A percentile compares a stretch with the other conserved stretches of the same genome.
phyloP scores from a whole-genome alignment of 2,113 vertebrate genomes.

The Microtus ochrogaster region DNA sequence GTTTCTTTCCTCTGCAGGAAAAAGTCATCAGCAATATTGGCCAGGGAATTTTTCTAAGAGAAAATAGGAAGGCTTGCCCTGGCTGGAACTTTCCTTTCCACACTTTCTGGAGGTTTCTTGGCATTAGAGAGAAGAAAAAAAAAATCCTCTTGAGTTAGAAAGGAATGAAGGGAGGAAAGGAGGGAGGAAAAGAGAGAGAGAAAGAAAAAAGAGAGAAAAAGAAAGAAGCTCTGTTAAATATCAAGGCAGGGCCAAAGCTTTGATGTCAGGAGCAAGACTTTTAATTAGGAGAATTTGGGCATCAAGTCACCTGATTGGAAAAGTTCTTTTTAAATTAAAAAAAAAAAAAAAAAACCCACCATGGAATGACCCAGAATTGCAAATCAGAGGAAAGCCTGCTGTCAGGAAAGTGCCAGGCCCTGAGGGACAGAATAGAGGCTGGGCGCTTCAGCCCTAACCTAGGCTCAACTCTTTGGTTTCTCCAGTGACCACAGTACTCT shows the following conservation, averaged over 20 bases:
- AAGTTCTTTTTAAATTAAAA: slow-evolving; percentile 35
- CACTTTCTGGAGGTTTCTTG: slow-evolving; percentile 20
- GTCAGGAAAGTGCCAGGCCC: not conserved
- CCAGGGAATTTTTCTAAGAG: not conserved
- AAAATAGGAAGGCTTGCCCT: slow-evolving; percentile 40
- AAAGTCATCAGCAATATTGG: slow-evolving; percentile 14
- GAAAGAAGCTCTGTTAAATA: not conserved
- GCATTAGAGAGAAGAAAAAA: not conserved
- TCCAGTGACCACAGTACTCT: not conserved
- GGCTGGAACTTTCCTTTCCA: slow-evolving; percentile 7
- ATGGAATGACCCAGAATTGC: not conserved
- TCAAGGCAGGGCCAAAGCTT: slow-evolving; percentile 25
- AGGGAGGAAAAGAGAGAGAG: not conserved
- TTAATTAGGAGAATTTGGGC: not conserved
- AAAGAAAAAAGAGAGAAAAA: not conserved
- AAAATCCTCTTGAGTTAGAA: not conserved
- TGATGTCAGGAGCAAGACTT: not conserved
- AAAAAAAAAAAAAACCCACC: not conserved
- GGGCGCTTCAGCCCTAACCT: not conserved
- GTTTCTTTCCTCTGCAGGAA: slow-evolving; percentile 17
- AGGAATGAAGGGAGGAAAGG: not conserved
- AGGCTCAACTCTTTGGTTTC: not conserved
- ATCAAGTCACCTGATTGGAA: not conserved
- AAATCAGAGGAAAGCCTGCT: not conserved
- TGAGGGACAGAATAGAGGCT: not conserved